A percentile compares a stretch with the other conserved stretches of the same genome.
These are phyloP conservation scores for Eurystomus gularis DNA, from an alignment of 2,113 vertebrate species.

Conservation along the genomic window DNA sequence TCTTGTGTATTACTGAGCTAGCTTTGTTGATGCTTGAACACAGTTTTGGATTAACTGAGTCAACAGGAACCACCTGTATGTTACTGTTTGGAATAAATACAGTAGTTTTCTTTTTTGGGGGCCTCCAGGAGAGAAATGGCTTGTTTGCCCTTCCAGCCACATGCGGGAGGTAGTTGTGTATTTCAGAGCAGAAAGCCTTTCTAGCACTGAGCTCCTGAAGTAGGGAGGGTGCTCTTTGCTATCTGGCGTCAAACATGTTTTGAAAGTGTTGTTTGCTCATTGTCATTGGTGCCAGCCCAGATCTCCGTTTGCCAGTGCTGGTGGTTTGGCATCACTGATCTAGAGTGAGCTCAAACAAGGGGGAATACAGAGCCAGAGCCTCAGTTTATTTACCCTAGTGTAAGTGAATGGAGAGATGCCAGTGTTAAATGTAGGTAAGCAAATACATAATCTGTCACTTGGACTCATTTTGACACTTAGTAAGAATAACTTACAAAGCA, in stretches of 20 bases:
- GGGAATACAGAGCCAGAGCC: neutral
- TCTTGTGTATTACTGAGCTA: neutral
- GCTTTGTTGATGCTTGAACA: neutral
- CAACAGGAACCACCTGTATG: neutral
- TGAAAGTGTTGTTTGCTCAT: slow-evolving; percentile 65
- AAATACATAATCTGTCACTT: slow-evolving; percentile 60
- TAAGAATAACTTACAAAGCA: slow-evolving; percentile 39
- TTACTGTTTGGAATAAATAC: neutral
- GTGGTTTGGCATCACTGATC: slow-evolving; percentile 60
- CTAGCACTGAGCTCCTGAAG: neutral
- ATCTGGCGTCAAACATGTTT: slow-evolving; percentile 42
- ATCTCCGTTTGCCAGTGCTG: slow-evolving; percentile 52
- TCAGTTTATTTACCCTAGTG: slow-evolving; percentile 59
- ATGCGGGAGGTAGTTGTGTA: neutral
- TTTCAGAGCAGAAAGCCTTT: slow-evolving; percentile 14
- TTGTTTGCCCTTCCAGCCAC: neutral
- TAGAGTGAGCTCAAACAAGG: slow-evolving; percentile 63
- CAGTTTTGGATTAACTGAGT: neutral
- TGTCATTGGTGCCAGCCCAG: slow-evolving; percentile 46
- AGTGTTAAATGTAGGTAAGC: slow-evolving; percentile 62
- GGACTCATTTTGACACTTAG: slow-evolving; percentile 55
- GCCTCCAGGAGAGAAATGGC: neutral
- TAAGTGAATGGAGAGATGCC: slow-evolving; percentile 49
- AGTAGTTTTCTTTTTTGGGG: neutral
- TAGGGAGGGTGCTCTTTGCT: slow-evolving; percentile 44